Percentiles rank a stretch among this genome's conserved stretches.
Conservation (phyloP, 2,888 invertebrate species). For the Pollenia griseotomentosa region DNA sequence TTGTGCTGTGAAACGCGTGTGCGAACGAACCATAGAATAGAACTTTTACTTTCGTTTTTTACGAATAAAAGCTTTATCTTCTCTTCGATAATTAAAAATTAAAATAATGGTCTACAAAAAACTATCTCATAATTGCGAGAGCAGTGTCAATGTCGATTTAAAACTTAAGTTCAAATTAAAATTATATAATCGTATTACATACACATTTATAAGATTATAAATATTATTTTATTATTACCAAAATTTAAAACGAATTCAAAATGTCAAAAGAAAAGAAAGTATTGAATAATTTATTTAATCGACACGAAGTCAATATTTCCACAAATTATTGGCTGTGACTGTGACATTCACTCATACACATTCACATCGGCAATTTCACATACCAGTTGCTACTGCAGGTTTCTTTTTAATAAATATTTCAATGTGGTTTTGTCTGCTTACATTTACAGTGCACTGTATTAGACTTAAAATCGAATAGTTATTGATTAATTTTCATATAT, state of each 20-base stretch:
- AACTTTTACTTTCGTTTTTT: too few relatives aligned
- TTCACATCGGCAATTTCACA: neutral
- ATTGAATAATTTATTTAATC: neutral
- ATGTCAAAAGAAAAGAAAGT: slow-evolving; percentile 53
- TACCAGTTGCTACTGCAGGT: neutral
- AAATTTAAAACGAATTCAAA: slow-evolving; percentile 23
- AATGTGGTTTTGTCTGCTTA: neutral
- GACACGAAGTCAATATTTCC: neutral
- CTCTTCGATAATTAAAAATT: too few relatives aligned
- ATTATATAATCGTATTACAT: slow-evolving; percentile 18
- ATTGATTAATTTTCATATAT: slow-evolving; percentile 4
- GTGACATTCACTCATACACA: slow-evolving; percentile 2
- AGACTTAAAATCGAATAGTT: neutral
- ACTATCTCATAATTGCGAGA: neutral
- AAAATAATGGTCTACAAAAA: neutral
- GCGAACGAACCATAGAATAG: too few relatives aligned
- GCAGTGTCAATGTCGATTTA: neutral
- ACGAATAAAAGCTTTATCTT: too few relatives aligned
- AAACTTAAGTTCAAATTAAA: neutral
- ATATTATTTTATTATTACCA: slow-evolving; percentile 1
- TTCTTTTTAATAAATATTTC: neutral
- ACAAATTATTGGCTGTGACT: neutral
- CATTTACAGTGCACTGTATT: slow-evolving; percentile 26
- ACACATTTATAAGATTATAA: neutral
- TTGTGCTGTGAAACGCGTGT: too few relatives aligned